Evolutionary conservation across 2,888 invertebrate species (phyloP), one percentile per base, ranked within the genome.

Genomic region (Poecilobothrus nobilitatus): DNA sequence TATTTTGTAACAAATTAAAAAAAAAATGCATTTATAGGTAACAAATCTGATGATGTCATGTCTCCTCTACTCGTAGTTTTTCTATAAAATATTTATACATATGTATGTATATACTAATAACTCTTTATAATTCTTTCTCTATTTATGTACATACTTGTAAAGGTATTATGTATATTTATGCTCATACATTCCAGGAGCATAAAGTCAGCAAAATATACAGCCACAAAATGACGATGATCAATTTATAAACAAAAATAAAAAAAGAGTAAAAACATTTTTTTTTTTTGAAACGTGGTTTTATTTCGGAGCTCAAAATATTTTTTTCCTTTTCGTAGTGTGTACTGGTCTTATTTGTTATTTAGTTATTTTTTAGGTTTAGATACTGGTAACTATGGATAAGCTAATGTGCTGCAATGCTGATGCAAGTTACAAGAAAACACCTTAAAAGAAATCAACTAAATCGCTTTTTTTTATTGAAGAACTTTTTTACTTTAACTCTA

Each of bases 161-260:
- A 53, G 9, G 53, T 53, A 15, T n/a, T 53, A 18, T 9, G 53
- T 27, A 53, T 53, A 9, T 53, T n/a, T 53, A 15, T 53, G 53
- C 53, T 53, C 53, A 18, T 18, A 53, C 53, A 53, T 53, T 53
- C 53, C 53, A 53, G 53, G 53, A 53, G 53, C 53, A 53, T 53
- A 53, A 53, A 53, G 53, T 53, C 53, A 53, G 53, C 53, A 53
- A 27, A 53, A 18, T 15, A 53, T 53, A 27, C 27, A 53, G n/a
- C 53, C 18, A 53, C 53, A 53, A 53, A 34, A 53, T 53, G 53
- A 53, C 53, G 53, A 53, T 53, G 12, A 53, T 12, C n/a, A 53
- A 53, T n/a, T n/a, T n/a, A n/a, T n/a, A n/a, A n/a, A n/a, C n/a
- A 41, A 41, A 41, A 41, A 15, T 41, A 41, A 41, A 12, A 41